Base-by-base conservation (phyloP, 1,140 invertebrate genomes). In the Drosophila ironensis region DNA sequence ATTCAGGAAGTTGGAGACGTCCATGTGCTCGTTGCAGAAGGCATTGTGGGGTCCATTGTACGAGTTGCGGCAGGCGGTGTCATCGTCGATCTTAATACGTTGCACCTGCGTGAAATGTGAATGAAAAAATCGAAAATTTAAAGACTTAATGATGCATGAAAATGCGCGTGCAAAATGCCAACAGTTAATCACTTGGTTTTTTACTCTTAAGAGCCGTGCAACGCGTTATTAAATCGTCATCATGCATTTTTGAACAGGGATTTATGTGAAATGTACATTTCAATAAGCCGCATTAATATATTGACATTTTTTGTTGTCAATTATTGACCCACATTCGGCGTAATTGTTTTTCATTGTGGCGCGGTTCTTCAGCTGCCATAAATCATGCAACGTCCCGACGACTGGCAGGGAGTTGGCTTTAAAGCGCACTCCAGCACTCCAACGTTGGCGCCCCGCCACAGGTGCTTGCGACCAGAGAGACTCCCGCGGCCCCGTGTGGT, bases 1-100 rank as follows among this genome's bases (percentile, higher is more conserved):
- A 92, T 99, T 99, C 30, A 99, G 92, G 91, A 99, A 99, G 92
- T 99, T 99, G 74, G 97, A 99, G 40, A 99, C 98, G 90, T 99
- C 98, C 76, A 99, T 98, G 90, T 99, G 99, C 84, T 97, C 96
- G 87, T 97, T 94, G 90, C 98, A 99, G 90, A 99, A 99, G 41
- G 96, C 96, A 92, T 98, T 98, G 48, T 93, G 91, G 51, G 97
- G 95, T 9, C 93, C 93, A 52, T 93, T 92, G 30, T 92, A 93
- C 35, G 91, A 90, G 19, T 89, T 80, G 50, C 92, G 92, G 88
- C 97, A 98, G 12, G 95, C 92, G 0, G 94, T 93, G 84, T 97
- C 95, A 89, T 98, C 96, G 90, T 98, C 97, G 82, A 98, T 98
- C 93, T 96, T 90, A 33, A 90, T 90, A 20, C 89, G 84, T 86